Conservation (phyloP, 2,797 vertebrate genomes). For the Mastacembelus armatus region DNA sequence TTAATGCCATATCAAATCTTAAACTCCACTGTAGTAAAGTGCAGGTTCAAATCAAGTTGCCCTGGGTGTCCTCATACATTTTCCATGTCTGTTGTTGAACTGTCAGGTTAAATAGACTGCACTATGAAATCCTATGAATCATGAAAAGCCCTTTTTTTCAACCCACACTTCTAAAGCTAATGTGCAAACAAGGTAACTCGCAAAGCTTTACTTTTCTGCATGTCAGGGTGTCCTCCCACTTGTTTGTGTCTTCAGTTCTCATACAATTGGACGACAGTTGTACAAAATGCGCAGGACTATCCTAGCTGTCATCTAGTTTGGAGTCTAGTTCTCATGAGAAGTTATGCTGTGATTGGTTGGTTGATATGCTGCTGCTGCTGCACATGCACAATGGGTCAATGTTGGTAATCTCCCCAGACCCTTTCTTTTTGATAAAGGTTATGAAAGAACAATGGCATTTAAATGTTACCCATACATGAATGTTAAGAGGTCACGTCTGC, state of each 20-base stretch:
- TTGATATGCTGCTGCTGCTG: slow-evolving; percentile 59
- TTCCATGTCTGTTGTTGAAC: slow-evolving; percentile 83
- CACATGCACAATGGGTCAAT: slow-evolving; percentile 66
- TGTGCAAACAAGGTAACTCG: slow-evolving; percentile 81
- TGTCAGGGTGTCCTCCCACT: slow-evolving; percentile 36
- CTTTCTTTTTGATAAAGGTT: slow-evolving; percentile 45
- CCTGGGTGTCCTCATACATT: slow-evolving; percentile 85
- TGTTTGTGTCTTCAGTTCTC: slow-evolving; percentile 29
- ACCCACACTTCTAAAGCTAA: slow-evolving; percentile 88
- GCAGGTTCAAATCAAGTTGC: slow-evolving; percentile 92
- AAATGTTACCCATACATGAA: slow-evolving; percentile 54
- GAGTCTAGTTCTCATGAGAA: slow-evolving; percentile 47
- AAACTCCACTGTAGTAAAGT: slow-evolving; percentile 93
- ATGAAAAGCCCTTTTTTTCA: slow-evolving; percentile 91
- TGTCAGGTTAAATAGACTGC: slow-evolving; percentile 67
- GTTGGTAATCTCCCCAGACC: slow-evolving; percentile 45
- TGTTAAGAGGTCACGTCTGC: slow-evolving; percentile 70
- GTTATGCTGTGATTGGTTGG: slow-evolving; percentile 54
- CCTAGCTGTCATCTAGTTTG: slow-evolving; percentile 30
- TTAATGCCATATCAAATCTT: slow-evolving; percentile 90
- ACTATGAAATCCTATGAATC: slow-evolving; percentile 81
- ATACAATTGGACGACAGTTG: slow-evolving; percentile 47
- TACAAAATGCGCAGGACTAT: slow-evolving; percentile 36
- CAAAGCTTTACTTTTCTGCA: slow-evolving; percentile 67
- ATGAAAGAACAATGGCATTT: slow-evolving; percentile 41